Conservation (phyloP, 2,797 vertebrate species). For the Bradypodion ventrale region DNA sequence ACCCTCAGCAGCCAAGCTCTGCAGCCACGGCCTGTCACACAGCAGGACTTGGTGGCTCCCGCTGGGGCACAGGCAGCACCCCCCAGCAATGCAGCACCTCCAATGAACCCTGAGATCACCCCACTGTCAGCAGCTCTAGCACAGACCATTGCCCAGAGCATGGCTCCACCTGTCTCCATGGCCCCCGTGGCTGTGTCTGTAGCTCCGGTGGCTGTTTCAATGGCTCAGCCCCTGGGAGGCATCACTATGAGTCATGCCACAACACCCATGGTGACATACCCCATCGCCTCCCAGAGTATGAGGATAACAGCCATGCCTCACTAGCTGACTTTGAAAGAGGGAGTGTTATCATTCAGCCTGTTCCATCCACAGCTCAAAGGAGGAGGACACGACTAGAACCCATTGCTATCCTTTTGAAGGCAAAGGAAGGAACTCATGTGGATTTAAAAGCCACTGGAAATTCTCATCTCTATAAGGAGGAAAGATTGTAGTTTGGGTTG, state of each 20-base stretch:
- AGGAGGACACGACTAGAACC: background rate
- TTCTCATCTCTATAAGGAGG: background rate
- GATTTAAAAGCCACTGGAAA: background rate
- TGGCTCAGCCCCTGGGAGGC: constrained; percentile 90
- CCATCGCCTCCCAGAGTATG: constrained; percentile 97
- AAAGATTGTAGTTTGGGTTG: background rate
- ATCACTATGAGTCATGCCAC: constrained; percentile 98
- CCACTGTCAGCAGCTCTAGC: constrained; percentile 92
- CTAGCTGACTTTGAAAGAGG: constrained; percentile 67
- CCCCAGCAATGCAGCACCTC: constrained; percentile 85
- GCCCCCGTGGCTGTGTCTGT: constrained; percentile 94
- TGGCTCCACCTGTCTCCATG: constrained; percentile 96
- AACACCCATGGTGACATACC: constrained; percentile 95
- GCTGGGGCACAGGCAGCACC: constrained; percentile 83
- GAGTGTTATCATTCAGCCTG: background rate
- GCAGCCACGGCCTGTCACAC: constrained; percentile 89
- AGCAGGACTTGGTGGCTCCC: constrained; percentile 90
- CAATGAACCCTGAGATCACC: constrained; percentile 92
- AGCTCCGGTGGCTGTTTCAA: constrained; percentile 92
- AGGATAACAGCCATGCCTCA: constrained; percentile 95
- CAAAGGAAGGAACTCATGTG: background rate
- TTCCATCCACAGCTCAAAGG: background rate
- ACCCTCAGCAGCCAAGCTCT: constrained; percentile 95
- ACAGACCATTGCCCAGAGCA: constrained; percentile 94
- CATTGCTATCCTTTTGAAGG: background rate